Conservation (phyloP, 1,140 invertebrate species). For the Rhyzopertha dominica region DNA sequence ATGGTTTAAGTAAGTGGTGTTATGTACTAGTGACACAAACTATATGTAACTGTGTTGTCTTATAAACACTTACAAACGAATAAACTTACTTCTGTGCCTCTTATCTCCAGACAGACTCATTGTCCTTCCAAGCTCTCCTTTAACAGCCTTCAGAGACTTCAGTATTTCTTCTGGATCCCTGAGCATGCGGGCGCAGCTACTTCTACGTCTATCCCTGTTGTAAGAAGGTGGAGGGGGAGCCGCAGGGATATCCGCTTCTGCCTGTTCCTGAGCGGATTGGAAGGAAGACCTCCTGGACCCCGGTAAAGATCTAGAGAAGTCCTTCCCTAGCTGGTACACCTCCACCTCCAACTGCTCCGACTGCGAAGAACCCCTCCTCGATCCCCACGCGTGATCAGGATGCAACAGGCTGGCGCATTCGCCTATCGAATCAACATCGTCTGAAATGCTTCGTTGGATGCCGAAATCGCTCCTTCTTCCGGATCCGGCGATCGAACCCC, state of each 20-base stretch:
- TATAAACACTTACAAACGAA: constrained; percentile 11
- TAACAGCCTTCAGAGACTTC: constrained; percentile 69
- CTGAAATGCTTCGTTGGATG: constrained; percentile 63
- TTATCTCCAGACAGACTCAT: constrained; percentile 65
- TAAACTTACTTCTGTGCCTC: constrained; percentile 60
- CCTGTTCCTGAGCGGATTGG: constrained; percentile 57
- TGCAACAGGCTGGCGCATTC: constrained; percentile 69
- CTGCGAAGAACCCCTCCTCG: constrained; percentile 74
- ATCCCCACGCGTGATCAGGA: constrained; percentile 79
- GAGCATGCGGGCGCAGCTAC: constrained; percentile 63
- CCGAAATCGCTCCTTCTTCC: constrained; percentile 61
- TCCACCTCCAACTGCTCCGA: constrained; percentile 80
- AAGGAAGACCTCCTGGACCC: constrained; percentile 79
- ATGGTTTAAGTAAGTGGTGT: too few species aligned
- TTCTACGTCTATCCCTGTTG: constrained; percentile 65
- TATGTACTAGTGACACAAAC: too few species aligned
- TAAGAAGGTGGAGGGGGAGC: constrained; percentile 53
- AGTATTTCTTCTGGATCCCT: constrained; percentile 78
- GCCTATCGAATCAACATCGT: constrained; percentile 67
- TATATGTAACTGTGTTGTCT: too few species aligned
- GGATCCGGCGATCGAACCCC: constrained; percentile 67
- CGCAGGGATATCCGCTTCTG: constrained; percentile 43
- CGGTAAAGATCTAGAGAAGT: constrained; percentile 78
- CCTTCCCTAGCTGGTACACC: constrained; percentile 76
- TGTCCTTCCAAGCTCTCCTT: constrained; percentile 71